phyloP scores from a whole-genome alignment of 2,888 invertebrate genomes.

The Macrosiphum euphorbiae region DNA sequence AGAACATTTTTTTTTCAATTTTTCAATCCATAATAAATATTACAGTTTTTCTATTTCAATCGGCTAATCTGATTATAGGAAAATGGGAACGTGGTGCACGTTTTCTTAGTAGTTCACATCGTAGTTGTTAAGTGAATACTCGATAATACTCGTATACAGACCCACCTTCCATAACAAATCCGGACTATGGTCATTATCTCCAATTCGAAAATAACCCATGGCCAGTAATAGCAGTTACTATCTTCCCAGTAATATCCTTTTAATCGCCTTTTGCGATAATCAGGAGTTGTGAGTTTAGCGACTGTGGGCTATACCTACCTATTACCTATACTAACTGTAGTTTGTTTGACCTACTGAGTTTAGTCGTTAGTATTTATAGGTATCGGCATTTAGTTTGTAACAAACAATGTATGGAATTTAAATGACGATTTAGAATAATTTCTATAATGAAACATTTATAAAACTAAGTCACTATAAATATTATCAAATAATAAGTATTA shows the following conservation, averaged over 20 bases:
- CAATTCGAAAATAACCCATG: neutral
- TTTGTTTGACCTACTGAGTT: neutral
- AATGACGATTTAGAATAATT: neutral
- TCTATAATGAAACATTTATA: neutral
- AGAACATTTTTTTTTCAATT: neutral
- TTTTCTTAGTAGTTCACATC: neutral
- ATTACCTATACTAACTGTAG: neutral
- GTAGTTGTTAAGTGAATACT: neutral
- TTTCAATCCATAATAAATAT: neutral
- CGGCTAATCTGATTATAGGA: neutral
- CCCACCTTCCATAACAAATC: constrained; percentile 1
- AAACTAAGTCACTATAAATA: neutral
- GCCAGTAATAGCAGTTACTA: constrained; percentile 32
- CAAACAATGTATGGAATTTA: neutral
- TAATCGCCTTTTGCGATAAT: constrained; percentile 43
- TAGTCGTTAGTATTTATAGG: neutral
- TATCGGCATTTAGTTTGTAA: neutral
- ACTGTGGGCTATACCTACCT: neutral
- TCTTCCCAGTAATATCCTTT: neutral
- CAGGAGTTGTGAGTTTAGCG: neutral
- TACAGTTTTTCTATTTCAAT: neutral
- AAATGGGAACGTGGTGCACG: neutral
- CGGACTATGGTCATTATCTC: constrained; percentile 24
- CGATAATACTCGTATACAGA: no score
- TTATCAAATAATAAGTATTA: neutral